Conservation (phyloP, 2,888 invertebrate genomes). For the Cataglyphis albicans region DNA sequence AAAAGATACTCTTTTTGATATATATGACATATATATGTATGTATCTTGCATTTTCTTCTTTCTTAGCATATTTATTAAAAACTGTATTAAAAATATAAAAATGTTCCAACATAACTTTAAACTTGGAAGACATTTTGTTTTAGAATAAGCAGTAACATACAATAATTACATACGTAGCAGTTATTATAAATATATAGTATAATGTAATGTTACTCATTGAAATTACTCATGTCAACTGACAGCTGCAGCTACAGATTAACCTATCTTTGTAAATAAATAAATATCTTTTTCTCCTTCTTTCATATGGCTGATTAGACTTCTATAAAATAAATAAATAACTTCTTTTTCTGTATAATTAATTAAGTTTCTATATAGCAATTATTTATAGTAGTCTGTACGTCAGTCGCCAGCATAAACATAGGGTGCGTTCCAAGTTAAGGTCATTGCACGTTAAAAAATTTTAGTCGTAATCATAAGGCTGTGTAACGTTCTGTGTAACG, state of each 20-base stretch:
- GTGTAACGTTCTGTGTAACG: too few species aligned
- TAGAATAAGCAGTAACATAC: not conserved
- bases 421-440: too few species aligned
- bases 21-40: not conserved
- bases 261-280: too few species aligned
- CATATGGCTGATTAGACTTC: too few species aligned
- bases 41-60: conserved; percentile 92
- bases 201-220: not conserved
- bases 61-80: conserved; percentile 90
- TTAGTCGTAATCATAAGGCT: too few species aligned
- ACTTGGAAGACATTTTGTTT: conserved; percentile 82
- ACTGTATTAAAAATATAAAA: conserved; percentile 88
- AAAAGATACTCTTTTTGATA: not conserved
- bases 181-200: not conserved
- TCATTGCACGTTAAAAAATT: too few species aligned
- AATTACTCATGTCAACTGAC: not conserved
- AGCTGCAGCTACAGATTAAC: not conserved
- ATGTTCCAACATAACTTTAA: conserved; percentile 87
- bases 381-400: too few species aligned
- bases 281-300: too few species aligned
- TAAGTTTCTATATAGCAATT: too few species aligned
- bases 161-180: not conserved
- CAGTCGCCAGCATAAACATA: too few species aligned
- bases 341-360: too few species aligned
- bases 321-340: too few species aligned